Evolutionary conservation across 2,888 invertebrate genomes (phyloP), one percentile per base, ranked within the genome.

Genomic region (Yponomeuta cagnagella): DNA sequence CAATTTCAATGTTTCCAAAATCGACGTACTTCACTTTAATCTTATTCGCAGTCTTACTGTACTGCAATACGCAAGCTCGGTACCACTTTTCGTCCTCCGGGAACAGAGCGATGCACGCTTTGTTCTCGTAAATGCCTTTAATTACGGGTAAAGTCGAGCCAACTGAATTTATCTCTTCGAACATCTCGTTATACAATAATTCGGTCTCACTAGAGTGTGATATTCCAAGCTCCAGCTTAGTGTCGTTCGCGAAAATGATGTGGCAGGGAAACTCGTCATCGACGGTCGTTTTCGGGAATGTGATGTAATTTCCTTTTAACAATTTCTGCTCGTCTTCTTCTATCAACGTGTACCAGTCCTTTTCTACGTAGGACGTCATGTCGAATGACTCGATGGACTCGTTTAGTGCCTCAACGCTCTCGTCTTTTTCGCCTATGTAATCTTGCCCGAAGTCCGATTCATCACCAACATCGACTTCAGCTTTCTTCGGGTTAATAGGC

Each of bases 21-120:
- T 97, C 97, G 0, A 97, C 94, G 82, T 95, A 97, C 74, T 92
- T 88, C 0, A 97, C 94, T 77, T 93, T 93, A 0, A 95, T 91
- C 70, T 82, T 77, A 8, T 85, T 82, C 30, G 88, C 81, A 0
- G 77, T 76, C 58, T 87, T 80, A 74, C 93, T 88, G 70, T 92
- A 86, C 70, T 93, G 89, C 66, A 93, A 81, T 70, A 97, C 93
- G 15, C 90, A 79, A 0, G 95, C 96, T 73, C 97, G 92, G 80
- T 96, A 96, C 96, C 96, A 97, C 58, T 84, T 77, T 0, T 89
- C 87, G 79, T 96, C 96, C 70, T 93, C 93, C 0, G 88, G 84
- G 76, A 93, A 95, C 68, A 93, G 83, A 52, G 95, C 94, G 72
- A 95, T 84, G 79, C 97, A 97, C 0, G 94, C 93, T 78, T 90